Base-by-base conservation (phyloP, 1,140 invertebrate species). In the Vollenhovia emeryi region DNA sequence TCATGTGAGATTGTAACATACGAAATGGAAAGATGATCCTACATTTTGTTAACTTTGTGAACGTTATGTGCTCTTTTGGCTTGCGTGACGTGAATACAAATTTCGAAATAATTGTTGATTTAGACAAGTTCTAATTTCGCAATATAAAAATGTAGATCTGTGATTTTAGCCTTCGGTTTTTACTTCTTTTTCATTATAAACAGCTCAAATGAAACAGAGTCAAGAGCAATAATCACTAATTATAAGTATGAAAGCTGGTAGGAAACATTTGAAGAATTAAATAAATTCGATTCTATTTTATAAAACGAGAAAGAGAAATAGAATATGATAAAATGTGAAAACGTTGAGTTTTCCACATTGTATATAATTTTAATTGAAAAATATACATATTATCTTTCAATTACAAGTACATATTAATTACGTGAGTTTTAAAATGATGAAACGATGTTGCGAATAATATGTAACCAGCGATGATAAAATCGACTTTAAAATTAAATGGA, bases 401-500 rank as follows among this genome's bases (percentile, higher is more conserved):
- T 64, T 40, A 40, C 8, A 9, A 64, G 9, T 64, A 64, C n/a
- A 40, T n/a, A n/a, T 64, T 64, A 36, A 64, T 64, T 64, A 36
- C 0, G 59, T 62, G 30, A 62, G 33, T 64, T 13, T 21, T 36
- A 40, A 64, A 64, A 40, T 21, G 3, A 64, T 64, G 60, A 64
- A 64, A 64, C 9, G 33, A 8, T 21, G 18, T 33, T 40, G 4
- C 8, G 24, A 69, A 48, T 69, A 15, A 68, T 27, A 21, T 1
- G 2, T 24, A 59, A 40, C 5, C 18, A 43, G 13, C 5, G 24
- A 43, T 7, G 15, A 75, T n/a, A n/a, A 75, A 40, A 18, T n/a
- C 40, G 15, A 21, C 8, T 62, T n/a, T 1, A 21, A 76, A 60
- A 18, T 76, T 76, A 76, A 62, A 76, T 33, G 50, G 43, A 45